phyloP scores from a whole-genome alignment of 2,113 vertebrate species.

The Misgurnus anguillicaudatus region DNA sequence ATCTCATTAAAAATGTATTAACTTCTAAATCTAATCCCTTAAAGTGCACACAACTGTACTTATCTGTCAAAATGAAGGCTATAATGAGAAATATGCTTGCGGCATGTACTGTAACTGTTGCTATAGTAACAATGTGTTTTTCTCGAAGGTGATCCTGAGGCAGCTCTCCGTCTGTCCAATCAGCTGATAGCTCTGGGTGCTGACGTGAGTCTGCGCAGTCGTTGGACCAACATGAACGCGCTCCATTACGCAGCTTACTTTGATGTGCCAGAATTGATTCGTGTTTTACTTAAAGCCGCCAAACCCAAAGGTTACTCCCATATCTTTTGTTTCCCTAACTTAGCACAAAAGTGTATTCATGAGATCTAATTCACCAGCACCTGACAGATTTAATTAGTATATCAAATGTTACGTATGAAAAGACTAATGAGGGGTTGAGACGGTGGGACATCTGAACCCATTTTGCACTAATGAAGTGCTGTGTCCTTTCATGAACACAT shows the following conservation, averaged over 20 bases:
- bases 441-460: conserved; percentile 1
- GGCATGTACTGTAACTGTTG: background rate
- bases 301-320: conserved; percentile 79
- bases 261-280: conserved; percentile 87
- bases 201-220: conserved; percentile 86
- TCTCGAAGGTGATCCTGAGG: conserved; percentile 80
- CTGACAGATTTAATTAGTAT: background rate
- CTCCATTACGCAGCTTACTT: conserved; percentile 93
- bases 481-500: background rate
- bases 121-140: conserved; percentile 9
- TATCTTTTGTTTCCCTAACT: background rate
- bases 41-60: background rate
- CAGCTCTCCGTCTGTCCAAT: conserved; percentile 81
- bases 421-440: conserved; percentile 2
- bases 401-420: background rate
- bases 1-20: background rate
- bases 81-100: background rate
- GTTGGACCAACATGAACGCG: conserved; percentile 95
- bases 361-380: background rate
- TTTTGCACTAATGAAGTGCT: background rate
- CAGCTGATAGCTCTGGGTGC: conserved; percentile 85
- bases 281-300: conserved; percentile 82
- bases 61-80: background rate
- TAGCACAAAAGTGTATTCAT: background rate
- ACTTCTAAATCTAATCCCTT: background rate